Conservation (phyloP, 2,113 vertebrate genomes). For the Leiothrix lutea region DNA sequence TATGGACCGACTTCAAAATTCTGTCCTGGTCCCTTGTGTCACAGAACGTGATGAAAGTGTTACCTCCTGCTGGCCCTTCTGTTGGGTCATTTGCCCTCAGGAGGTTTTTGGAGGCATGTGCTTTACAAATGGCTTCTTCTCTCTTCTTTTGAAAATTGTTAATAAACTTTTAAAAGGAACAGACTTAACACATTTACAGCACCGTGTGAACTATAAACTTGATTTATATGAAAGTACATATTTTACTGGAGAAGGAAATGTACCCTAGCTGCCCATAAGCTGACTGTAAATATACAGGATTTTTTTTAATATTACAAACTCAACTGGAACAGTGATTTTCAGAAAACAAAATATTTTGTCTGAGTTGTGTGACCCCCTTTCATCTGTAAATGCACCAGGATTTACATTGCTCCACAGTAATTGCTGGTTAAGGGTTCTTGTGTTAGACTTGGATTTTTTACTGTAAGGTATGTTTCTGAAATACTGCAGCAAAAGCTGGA, state of each 20-base stretch:
- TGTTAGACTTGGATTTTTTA: slow-evolving; percentile 10
- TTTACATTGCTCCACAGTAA: slow-evolving; percentile 24
- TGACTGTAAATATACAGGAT: neutral
- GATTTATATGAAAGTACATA: slow-evolving; percentile 37
- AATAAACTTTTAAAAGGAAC: slow-evolving; percentile 30
- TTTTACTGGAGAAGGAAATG: slow-evolving; percentile 26
- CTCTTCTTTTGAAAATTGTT: slow-evolving; percentile 18
- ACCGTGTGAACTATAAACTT: slow-evolving; percentile 8
- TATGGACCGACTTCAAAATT: neutral
- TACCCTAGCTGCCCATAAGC: slow-evolving; percentile 22
- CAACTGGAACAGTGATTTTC: slow-evolving; percentile 3
- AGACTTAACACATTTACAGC: slow-evolving; percentile 24
- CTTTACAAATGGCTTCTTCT: slow-evolving; percentile 17
- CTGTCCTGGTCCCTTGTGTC: neutral
- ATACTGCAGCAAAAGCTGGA: slow-evolving; percentile 9
- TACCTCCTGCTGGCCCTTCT: neutral
- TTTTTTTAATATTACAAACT: neutral
- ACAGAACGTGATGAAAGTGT: neutral
- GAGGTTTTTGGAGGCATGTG: neutral
- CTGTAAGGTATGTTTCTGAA: neutral
- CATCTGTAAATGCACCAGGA: slow-evolving; percentile 27
- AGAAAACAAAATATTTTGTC: slow-evolving; percentile 16
- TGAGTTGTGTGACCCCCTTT: slow-evolving; percentile 7
- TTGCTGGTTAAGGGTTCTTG: slow-evolving; percentile 33
- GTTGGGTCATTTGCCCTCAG: neutral